Base-by-base conservation (phyloP, 2,888 invertebrate species). In the Sarcophaga caerulescens region DNA sequence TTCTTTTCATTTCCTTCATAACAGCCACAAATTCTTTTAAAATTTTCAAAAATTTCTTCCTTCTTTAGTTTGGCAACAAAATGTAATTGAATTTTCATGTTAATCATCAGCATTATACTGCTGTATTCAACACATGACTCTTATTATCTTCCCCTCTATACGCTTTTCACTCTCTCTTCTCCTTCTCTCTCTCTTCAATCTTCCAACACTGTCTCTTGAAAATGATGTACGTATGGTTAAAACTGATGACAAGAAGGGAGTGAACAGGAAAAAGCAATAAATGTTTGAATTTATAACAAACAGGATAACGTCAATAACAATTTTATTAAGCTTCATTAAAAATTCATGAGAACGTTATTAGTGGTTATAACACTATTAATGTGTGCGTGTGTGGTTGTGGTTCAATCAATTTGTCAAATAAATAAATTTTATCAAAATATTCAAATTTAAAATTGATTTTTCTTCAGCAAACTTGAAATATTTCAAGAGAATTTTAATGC, bases 1-100 rank as follows among this genome's bases (percentile, higher is more conserved):
- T 52, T 17, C 6, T 52, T 52, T 52, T 52, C 52, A 14, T 47
- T 52, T 52, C 52, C 52, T 52, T 12, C 5, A 52, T 17, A 14
- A 14, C 1, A 35, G 8, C 35, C 35, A 8, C 35, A 10, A 35
- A 35, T 2, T 35, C 35, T 35, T 35, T 35, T 10, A 35, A 35
- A 35, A 35, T 35, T 59, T 63, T 8, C 8, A 17, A 52, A 75
- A 14, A 14, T 45, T 12, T 21, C n/a, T 45, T 19, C 47, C 63
- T 62, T 10, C 63, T 57, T 19, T n/a, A 76, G 52, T 17, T 47
- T 66, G 65, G 68, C 60, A 59, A 59, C 6, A 45, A 65, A 66
- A 68, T 63, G 44, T 80, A 81, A 85, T 81, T 85, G 66, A 85
- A 63, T 68, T 85, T 85, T 79, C 70, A 62, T 79, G 82, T 75